These are phyloP conservation scores for Ptilorrhoa leucosticta DNA, from an alignment of 2,113 vertebrate species.

Conservation along the genomic window DNA sequence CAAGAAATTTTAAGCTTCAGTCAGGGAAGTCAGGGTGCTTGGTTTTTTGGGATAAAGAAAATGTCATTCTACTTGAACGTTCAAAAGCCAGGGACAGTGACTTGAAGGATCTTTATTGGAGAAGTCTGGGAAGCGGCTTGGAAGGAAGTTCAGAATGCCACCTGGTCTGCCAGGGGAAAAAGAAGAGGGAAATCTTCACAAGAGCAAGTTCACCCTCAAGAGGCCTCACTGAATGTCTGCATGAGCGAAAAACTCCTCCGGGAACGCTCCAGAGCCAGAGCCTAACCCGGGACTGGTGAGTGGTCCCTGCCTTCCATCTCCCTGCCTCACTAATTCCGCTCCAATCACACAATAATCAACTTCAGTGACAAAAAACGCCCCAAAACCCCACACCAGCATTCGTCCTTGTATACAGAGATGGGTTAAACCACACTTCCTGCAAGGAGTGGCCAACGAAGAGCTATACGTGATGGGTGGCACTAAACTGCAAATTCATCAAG, in stretches of 20 bases:
- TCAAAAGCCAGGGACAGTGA: background rate
- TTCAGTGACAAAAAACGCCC: rapidly evolving
- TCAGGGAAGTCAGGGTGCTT: background rate
- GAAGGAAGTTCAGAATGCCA: background rate
- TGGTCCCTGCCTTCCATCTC: background rate
- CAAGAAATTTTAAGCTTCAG: background rate
- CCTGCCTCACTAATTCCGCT: background rate
- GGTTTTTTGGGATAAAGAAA: background rate
- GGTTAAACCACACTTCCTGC: background rate
- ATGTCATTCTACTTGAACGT: rapidly evolving
- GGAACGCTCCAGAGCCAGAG: background rate
- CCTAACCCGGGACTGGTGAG: background rate
- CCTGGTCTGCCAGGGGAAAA: background rate
- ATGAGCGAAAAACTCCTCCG: background rate
- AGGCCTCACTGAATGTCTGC: background rate
- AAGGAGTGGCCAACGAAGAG: background rate
- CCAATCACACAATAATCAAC: background rate
- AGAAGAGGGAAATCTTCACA: background rate
- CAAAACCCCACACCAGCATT: background rate
- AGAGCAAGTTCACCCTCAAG: background rate
- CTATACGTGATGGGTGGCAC: background rate
- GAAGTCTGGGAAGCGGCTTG: background rate
- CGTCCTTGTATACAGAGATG: background rate
- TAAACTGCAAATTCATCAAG: background rate
- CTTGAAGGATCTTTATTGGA: background rate